Percentiles rank a stretch among this genome's conserved stretches.
phyloP scores from a whole-genome alignment of 2,888 invertebrate species.

The Entomobrya multifasciata region DNA sequence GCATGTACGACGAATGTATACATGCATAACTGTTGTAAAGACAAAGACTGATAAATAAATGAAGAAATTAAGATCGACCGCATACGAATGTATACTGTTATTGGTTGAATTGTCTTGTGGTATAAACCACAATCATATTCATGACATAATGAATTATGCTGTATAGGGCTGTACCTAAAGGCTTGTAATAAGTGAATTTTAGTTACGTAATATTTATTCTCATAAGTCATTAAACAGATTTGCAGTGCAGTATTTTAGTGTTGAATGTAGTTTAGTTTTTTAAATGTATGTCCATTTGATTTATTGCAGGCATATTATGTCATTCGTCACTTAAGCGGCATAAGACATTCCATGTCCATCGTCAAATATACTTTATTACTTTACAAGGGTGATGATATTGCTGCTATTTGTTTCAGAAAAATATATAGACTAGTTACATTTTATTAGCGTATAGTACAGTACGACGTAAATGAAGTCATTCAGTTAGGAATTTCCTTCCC shows the following conservation, averaged over 20 bases:
- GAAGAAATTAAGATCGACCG: too few relatives aligned
- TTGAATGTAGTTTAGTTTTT: not conserved
- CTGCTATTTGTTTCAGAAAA: not conserved
- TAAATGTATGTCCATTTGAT: slow-evolving; percentile 25
- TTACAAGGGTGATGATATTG: too few relatives aligned
- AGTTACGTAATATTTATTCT: slow-evolving; percentile 29
- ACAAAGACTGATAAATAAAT: too few relatives aligned
- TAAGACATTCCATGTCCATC: slow-evolving; percentile 22
- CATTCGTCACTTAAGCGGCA: not conserved
- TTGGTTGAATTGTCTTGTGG: too few relatives aligned
- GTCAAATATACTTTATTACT: not conserved
- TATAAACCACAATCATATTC: too few relatives aligned
- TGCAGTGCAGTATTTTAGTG: not conserved
- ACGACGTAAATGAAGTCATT: not conserved
- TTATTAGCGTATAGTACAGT: too few relatives aligned
- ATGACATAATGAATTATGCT: too few relatives aligned
- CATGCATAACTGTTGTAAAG: too few relatives aligned
- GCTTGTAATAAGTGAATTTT: not conserved
- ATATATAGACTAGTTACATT: too few relatives aligned
- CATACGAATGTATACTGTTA: too few relatives aligned
- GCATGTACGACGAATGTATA: too few relatives aligned
- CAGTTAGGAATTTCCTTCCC: not conserved
- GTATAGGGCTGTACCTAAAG: too few relatives aligned
- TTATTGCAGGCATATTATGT: slow-evolving; percentile 17
- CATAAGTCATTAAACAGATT: slow-evolving; percentile 1